Evolutionary conservation across 2,113 vertebrate genomes (phyloP).

Genomic region (Pyrgilauda ruficollis): DNA sequence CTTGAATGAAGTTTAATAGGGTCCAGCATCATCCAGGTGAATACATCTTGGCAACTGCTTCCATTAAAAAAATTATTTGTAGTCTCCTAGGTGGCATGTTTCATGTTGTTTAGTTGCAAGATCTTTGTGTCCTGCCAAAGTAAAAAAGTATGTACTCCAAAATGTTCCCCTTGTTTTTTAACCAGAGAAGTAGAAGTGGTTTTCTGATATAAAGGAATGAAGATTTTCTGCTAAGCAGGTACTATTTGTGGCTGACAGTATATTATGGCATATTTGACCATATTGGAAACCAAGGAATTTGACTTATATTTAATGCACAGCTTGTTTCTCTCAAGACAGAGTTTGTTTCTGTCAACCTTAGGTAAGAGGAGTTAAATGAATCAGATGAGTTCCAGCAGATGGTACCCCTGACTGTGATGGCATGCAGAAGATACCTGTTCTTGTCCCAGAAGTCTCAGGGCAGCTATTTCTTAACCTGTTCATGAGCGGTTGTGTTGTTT

Average conservation of each 20-base stretch:
- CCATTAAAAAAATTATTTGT: neutral
- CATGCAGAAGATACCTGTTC: neutral
- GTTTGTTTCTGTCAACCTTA: neutral
- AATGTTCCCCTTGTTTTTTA: neutral
- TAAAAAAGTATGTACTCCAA: neutral
- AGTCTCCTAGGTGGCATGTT: neutral
- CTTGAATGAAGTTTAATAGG: neutral
- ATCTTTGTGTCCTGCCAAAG: neutral
- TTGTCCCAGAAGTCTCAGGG: neutral
- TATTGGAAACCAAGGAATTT: accelerated
- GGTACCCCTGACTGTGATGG: neutral
- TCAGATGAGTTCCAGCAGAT: neutral
- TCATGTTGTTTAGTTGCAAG: neutral
- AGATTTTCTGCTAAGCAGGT: neutral
- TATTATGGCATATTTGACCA: neutral
- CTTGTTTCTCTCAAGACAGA: neutral
- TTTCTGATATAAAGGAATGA: neutral
- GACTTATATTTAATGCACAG: neutral
- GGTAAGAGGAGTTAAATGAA: neutral
- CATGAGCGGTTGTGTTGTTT: neutral
- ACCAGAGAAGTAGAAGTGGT: neutral
- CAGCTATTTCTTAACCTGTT: neutral
- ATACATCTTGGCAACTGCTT: neutral
- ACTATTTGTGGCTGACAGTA: neutral
- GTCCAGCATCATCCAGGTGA: neutral